Evolutionary conservation across 2,797 vertebrate species (phyloP), one percentile per base, ranked within the genome.

Genomic region (Macrochelys suwanniensis): DNA sequence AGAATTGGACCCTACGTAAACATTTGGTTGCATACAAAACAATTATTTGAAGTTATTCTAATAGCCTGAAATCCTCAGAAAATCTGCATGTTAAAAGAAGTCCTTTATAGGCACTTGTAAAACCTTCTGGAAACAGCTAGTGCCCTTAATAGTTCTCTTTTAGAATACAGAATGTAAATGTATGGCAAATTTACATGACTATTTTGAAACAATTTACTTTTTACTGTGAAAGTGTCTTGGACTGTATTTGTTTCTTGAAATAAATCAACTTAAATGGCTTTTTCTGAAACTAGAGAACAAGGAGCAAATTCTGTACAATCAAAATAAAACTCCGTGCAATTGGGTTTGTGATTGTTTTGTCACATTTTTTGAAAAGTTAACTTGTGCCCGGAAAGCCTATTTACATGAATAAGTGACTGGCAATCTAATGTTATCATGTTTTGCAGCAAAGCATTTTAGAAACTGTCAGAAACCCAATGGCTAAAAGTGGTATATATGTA

Each of bases 331-430:
- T 6, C 23, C n/a, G 49, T 49, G 26, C 74, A 77, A 49, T 95
- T 90, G 77, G 17, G 45, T 59, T 81, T 78, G 57, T 71, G 49
- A 68, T 17, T 78, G 17, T 47, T 88, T 61, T 56, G 28, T 80
- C 93, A 87, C 47, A 51, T 91, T 95, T 26, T 93, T 78, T 95
- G 82, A 91, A 84, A 51, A 94, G 57, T 74, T 92, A 80, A 92
- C 93, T 87, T 61, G 54, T 91, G 45, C 28, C 17, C 45, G 68
- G 53, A 81, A 74, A 91, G 54, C 11, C 33, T 92, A 89, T 92
- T 89, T 96, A 92, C 1, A 1, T 54, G 71, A 65, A 45, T 77
- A 93, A 94, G 88, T 80, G 57, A 80, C 47, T 42, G 33, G 33
- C 77, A 87, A 71, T 65, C 54, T 51, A 88, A 47, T 82, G 13